These are phyloP conservation scores for Natrix natrix DNA, from an alignment of 2,797 vertebrate genomes.

Conservation along the genomic window DNA sequence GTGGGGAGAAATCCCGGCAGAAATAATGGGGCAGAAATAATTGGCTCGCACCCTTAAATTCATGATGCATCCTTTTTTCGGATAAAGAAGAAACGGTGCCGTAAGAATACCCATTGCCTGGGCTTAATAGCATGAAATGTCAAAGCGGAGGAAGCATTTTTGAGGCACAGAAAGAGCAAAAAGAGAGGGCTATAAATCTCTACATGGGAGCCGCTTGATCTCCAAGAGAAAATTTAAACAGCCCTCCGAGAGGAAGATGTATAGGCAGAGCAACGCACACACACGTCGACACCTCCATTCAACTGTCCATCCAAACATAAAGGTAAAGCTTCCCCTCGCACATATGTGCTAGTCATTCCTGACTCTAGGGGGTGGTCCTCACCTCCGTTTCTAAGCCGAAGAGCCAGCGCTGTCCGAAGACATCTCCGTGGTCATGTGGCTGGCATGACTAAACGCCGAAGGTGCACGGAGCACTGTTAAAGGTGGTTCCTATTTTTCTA, in stretches of 20 bases:
- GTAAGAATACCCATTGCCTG: conserved; percentile 7
- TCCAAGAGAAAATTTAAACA: conserved; percentile 9
- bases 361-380: no score
- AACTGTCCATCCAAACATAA: neutral
- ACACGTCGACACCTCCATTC: neutral
- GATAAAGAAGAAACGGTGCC: conserved; percentile 6
- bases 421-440: no score
- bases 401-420: no score
- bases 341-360: no score
- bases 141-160: neutral
- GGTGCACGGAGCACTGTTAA: no score
- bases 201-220: neutral
- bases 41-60: neutral
- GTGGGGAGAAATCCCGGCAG: neutral
- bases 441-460: no score
- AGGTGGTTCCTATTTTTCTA: no score
- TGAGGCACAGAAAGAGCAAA: neutral
- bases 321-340: no score
- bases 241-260: neutral
- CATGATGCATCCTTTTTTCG: neutral
- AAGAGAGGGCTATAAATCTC: neutral
- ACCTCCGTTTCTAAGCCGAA: no score
- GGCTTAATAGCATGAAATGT: conserved; percentile 10
- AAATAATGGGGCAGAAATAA: neutral
- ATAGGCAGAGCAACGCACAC: neutral